Base-by-base conservation (phyloP, 35 echinoderm and acorn worm species). In the Stichopus chloronotus region DNA sequence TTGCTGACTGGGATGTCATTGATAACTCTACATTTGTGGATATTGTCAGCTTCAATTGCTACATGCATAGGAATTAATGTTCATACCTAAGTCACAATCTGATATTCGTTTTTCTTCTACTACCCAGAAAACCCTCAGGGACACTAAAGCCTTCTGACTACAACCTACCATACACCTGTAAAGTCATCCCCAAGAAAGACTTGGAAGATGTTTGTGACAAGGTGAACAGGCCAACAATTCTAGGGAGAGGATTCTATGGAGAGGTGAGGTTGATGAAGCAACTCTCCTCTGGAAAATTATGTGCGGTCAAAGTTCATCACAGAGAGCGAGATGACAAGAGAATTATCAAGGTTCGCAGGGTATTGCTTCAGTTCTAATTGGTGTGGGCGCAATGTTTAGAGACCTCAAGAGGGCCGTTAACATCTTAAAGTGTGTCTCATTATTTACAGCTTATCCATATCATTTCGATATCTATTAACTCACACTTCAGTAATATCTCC, bases 281-380 rank as follows among this genome's bases (percentile, higher is more conserved):
- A 8, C 22, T 65, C 4, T 63, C 86, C 5, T 61, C 59, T 8
- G 25, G 57, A 59, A 10, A 16, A 19, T 24, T 88, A 11, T 69
- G 60, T 88, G 86, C 86, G 16, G 86, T 88, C 7, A 88, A 88
- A 59, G 59, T 88, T 52, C 63, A 52, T 25, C 57, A 88, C 57
- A 61, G 69, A 72, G 21, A 88, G 7, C 63, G 19, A n/a, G 43
- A 88, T 21, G 14, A 52, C 4, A 52, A 69, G 11, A 69, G 59
- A 8, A 88, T 88, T 16, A 61, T 61, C 60, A 63, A 71, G 87
- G 87, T 89, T 17, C 8, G 57, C 10, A n/a, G 20, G 1, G 11
- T 14, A 11, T 43, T 43, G 30, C 30, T 43, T 43, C 30, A 3
- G 30, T 43, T 43, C 0, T 43, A 43, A 43, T 43, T 43, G 30